These are phyloP conservation scores for Opisthograptis luteolata DNA, from an alignment of 2,888 invertebrate species.

Conservation along the genomic window DNA sequence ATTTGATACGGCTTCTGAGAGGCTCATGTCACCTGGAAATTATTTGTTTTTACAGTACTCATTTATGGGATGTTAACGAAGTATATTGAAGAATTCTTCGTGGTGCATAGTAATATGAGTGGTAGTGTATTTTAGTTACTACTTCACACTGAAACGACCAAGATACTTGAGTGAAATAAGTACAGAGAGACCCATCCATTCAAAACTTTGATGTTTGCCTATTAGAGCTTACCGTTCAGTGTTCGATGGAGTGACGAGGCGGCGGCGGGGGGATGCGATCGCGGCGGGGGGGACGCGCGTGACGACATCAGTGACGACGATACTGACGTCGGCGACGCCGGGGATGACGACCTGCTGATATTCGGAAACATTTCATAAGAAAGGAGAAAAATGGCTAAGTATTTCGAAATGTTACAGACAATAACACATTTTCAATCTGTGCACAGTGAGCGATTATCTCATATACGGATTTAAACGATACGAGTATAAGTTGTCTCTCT, in stretches of 20 bases:
- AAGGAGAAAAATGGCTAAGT: constrained; percentile 16
- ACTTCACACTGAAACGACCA: too few relatives aligned
- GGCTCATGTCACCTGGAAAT: constrained; percentile 88
- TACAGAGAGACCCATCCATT: too few relatives aligned
- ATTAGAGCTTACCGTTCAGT: constrained; percentile 65
- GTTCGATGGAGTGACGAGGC: constrained; percentile 51
- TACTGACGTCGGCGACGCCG: constrained; percentile 93
- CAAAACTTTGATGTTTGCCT: background rate
- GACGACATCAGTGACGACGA: constrained; percentile 95
- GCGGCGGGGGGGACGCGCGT: constrained; percentile 79
- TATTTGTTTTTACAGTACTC: too few relatives aligned
- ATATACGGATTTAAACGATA: too few relatives aligned
- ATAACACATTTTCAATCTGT: too few relatives aligned
- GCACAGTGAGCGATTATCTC: too few relatives aligned
- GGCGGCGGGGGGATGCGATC: constrained; percentile 61
- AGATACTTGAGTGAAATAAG: too few relatives aligned
- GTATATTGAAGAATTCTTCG: too few relatives aligned
- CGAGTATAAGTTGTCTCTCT: too few relatives aligned
- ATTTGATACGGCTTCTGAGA: constrained; percentile 94
- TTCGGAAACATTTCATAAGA: background rate
- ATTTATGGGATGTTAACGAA: too few relatives aligned
- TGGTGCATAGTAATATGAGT: too few relatives aligned
- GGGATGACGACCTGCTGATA: constrained; percentile 86
- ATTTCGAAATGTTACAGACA: background rate
- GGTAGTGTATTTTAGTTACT: too few relatives aligned